Conservation (phyloP, 64 coral and sea anemone species). For the Anthopleura sola region DNA sequence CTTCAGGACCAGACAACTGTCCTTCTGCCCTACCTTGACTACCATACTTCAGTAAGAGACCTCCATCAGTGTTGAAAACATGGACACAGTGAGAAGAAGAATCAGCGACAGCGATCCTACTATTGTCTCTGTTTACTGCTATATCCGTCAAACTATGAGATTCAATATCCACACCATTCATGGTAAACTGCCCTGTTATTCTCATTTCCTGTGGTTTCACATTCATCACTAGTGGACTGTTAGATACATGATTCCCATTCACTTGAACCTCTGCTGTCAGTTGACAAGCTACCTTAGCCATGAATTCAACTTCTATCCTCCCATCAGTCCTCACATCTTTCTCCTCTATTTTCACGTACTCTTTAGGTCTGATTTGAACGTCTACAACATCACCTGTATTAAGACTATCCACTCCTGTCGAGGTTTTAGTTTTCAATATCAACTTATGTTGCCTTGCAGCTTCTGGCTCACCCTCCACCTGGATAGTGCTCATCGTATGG, state of each 20-base stretch:
- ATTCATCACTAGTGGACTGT: slow-evolving; percentile 15
- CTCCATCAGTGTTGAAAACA: background rate
- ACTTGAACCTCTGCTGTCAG: background rate
- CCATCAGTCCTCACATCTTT: background rate
- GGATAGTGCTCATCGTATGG: background rate
- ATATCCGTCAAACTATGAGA: background rate
- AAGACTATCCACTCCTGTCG: background rate
- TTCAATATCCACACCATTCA: background rate
- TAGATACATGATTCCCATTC: background rate
- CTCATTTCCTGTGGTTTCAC: background rate
- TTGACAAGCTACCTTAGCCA: background rate
- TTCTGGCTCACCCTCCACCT: background rate
- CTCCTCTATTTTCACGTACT: slow-evolving; percentile 3
- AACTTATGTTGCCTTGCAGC: background rate
- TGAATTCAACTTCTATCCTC: slow-evolving; percentile 6
- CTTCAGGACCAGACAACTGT: slow-evolving; percentile 2
- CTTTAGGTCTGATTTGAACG: background rate
- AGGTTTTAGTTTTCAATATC: background rate
- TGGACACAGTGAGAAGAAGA: background rate
- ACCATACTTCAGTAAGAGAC: background rate
- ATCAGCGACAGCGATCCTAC: slow-evolving; percentile 16
- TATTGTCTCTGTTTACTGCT: slow-evolving; percentile 16
- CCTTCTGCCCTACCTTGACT: background rate
- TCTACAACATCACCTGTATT: slow-evolving; percentile 1
- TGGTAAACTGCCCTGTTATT: background rate